Evolutionary conservation across 2,888 invertebrate species (phyloP), one percentile per base, ranked within the genome.

Genomic region (Patella caerulea): DNA sequence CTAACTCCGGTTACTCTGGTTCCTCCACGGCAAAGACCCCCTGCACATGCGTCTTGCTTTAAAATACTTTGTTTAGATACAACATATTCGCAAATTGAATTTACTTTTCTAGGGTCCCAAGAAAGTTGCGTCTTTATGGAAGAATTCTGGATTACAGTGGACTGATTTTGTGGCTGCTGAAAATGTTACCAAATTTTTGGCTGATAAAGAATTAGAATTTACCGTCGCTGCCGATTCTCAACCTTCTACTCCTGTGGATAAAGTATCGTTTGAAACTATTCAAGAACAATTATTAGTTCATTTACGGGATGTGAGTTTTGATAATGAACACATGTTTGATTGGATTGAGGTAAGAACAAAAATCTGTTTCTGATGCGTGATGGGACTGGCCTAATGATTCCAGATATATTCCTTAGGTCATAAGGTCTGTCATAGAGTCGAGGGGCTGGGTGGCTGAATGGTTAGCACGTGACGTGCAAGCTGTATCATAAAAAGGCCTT

Each of bases 291-390:
- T 91, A 24, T 77, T 87, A 19, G 74, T 82, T 15, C 81, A 89
- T 17, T 81, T 91, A 14, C 75, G 78, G 4, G 75, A 80, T 15
- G 79, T 84, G 74, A 82, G 83, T 7, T 74, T 81, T 52, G 83
- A 84, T 73, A 90, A 89, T 83, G 91, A 90, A 81, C 83, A 82
- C 93, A 83, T 94, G n/a, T 90, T 93, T 86, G 93, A 93, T 88
- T 95, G 94, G 94, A 94, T 95, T 84, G 93, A 93, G 87, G 95
- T 95, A 92, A 93, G 93, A 34, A 34, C 4, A 34, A 34, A 5
- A 29, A 29, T 29, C 29, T 29, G n/a, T 19, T 5, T 14, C 11
- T 54, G 15, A 24, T 54, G 52, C 29, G 29, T 3, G 29, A 29
- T 29, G 45, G 45, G 45, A 3, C 3, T 45, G 45, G 45, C 1